Evolutionary conservation across 2,113 vertebrate genomes (phyloP).

Genomic region (Geococcyx californianus): DNA sequence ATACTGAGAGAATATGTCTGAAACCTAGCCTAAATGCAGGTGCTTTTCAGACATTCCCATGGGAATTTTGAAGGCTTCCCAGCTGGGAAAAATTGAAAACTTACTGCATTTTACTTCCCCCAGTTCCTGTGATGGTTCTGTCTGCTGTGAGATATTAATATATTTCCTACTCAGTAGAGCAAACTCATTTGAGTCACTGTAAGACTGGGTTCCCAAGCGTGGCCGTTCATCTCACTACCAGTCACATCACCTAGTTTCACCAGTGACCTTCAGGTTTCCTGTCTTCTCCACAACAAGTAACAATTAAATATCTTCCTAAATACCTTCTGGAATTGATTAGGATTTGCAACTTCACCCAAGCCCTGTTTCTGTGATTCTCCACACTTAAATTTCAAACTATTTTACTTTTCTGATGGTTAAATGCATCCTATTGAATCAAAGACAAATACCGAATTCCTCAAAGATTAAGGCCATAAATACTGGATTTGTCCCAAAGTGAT

Average conservation of each 20-base stretch:
- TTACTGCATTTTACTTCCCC: neutral
- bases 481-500: neutral
- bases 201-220: neutral
- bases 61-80: conserved; percentile 1
- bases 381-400: neutral
- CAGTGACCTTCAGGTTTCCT: neutral
- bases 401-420: neutral
- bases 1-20: neutral
- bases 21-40: neutral
- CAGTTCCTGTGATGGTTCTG: neutral
- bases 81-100: neutral
- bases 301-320: neutral
- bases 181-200: neutral
- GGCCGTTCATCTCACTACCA: neutral
- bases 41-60: conserved; percentile 6
- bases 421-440: neutral
- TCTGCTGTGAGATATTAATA: neutral
- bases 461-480: neutral
- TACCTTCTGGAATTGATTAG: neutral
- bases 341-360: neutral
- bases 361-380: neutral
- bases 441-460: neutral
- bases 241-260: neutral
- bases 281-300: neutral
- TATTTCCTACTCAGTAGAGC: neutral